A percentile compares a stretch with the other conserved stretches of the same genome.
These are phyloP conservation scores for Phalacrocorax aristotelis DNA, from an alignment of 2,113 vertebrate genomes.

Conservation along the genomic window DNA sequence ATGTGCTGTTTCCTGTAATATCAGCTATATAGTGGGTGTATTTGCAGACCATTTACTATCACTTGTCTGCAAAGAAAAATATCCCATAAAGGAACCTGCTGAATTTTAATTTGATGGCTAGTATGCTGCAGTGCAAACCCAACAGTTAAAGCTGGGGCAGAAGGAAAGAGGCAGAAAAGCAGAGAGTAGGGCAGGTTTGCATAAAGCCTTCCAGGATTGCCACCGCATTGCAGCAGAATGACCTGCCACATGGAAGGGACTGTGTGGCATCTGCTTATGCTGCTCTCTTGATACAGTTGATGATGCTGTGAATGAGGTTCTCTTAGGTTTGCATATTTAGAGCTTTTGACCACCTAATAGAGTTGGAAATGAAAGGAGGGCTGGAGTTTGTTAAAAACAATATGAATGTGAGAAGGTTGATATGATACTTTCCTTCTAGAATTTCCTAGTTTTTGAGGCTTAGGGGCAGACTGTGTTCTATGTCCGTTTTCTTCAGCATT, in stretches of 20 bases:
- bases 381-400: background rate
- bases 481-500: background rate
- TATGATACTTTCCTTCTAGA: background rate
- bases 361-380: background rate
- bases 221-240: accelerated
- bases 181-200: background rate
- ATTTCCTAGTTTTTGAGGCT: background rate
- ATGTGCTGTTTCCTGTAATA: background rate
- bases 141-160: background rate
- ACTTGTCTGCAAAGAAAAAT: background rate
- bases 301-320: background rate
- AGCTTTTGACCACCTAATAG: background rate
- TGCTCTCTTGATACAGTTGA: background rate
- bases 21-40: background rate
- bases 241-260: background rate
- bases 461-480: background rate
- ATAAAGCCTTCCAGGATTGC: background rate
- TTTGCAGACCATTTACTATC: background rate
- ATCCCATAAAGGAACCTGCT: background rate
- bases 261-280: background rate
- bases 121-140: background rate
- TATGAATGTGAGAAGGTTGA: background rate
- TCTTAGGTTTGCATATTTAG: background rate
- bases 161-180: background rate
- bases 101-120: background rate